Evolutionary conservation across 2,797 vertebrate genomes (phyloP).

Genomic region (Peromyscus eremicus): DNA sequence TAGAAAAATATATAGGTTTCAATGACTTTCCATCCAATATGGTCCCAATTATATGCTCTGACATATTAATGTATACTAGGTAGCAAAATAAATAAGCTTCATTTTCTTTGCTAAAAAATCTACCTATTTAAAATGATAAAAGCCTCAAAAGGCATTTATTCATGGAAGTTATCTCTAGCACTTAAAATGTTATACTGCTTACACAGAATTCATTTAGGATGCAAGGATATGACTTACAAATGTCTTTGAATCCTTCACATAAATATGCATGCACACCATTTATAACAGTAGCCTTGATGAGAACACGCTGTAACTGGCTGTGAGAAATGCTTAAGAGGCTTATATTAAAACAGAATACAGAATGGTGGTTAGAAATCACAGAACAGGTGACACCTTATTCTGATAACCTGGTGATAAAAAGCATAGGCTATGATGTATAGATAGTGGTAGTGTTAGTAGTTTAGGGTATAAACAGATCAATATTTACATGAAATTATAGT

Average conservation of each 20-base stretch:
- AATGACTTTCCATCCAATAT: conserved; percentile 76
- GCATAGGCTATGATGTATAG: conserved; percentile 87
- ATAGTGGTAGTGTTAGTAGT: conserved; percentile 71
- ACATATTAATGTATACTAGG: conserved; percentile 82
- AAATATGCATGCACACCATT: conserved; percentile 90
- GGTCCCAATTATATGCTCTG: conserved; percentile 75
- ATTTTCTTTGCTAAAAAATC: conserved; percentile 82
- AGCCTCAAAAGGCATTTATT: conserved; percentile 70
- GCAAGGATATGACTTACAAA: conserved; percentile 91
- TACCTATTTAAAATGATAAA: conserved; percentile 85
- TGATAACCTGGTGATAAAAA: conserved; percentile 90
- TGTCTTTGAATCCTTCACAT: conserved; percentile 90
- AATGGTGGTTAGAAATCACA: conserved; percentile 90
- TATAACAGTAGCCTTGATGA: conserved; percentile 92
- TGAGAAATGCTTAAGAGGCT: conserved; percentile 88
- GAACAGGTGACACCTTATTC: conserved; percentile 89
- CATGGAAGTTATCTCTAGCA: conserved; percentile 78
- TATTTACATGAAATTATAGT: conserved; percentile 70
- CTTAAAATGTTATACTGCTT: conserved; percentile 85
- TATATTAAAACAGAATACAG: conserved; percentile 89
- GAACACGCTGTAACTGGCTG: conserved; percentile 89
- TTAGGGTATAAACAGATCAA: conserved; percentile 78
- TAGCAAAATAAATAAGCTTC: conserved; percentile 77
- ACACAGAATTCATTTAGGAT: conserved; percentile 87
- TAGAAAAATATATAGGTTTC: conserved; percentile 67